These are phyloP conservation scores for Mycetomoellerius zeteki DNA, from an alignment of 1,140 invertebrate species.

Conservation along the genomic window DNA sequence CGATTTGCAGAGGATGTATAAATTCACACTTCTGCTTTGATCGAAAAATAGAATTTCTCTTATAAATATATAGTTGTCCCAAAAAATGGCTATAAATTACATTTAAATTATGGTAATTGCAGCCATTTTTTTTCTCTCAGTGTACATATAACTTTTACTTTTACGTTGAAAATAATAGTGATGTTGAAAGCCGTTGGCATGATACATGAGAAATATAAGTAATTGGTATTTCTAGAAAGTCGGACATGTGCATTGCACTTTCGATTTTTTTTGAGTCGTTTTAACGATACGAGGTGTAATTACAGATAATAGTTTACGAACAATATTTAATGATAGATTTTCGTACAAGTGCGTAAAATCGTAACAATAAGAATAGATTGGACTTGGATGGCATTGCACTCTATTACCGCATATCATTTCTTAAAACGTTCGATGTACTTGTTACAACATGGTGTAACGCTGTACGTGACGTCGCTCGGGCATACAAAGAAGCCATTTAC, in stretches of 20 bases:
- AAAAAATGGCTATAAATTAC: no score
- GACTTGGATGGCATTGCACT: neutral
- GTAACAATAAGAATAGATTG: neutral
- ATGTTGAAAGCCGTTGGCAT: neutral
- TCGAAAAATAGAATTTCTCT: no score
- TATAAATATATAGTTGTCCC: no score
- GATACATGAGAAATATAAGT: neutral
- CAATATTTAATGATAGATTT: neutral
- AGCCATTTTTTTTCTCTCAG: no score
- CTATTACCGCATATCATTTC: conserved; percentile 2
- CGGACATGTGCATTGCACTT: neutral
- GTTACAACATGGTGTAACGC: conserved; percentile 14
- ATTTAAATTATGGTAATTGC: no score
- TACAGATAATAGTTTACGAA: neutral
- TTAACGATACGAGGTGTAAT: neutral
- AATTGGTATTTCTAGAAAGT: conserved; percentile 31
- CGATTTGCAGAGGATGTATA: no score
- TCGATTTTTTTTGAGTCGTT: neutral
- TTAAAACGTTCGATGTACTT: neutral
- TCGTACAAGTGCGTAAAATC: neutral
- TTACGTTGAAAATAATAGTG: neutral
- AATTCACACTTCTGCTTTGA: no score
- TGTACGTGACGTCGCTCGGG: neutral
- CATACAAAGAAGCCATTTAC: conserved; percentile 26
- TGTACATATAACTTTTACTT: neutral